Base-by-base conservation (phyloP, 37 sponge, comb jelly and placozoan species). In the Aphrocallistes beatrix region DNA sequence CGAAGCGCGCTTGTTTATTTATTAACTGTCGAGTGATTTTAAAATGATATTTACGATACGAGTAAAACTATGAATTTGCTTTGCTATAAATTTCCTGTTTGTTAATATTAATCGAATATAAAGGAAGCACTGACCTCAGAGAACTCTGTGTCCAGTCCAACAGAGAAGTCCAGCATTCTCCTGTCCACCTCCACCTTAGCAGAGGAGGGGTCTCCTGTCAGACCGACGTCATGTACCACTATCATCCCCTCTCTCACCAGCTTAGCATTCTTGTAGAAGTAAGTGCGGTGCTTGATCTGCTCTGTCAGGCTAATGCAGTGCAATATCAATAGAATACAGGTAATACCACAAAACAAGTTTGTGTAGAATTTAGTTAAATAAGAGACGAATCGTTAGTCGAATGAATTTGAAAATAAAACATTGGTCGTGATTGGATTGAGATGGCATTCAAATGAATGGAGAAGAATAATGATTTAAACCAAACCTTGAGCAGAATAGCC, bases 91-190 rank as follows among this genome's bases (percentile, higher is more conserved):
- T n/a, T n/a, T n/a, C n/a, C n/a, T n/a, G n/a, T n/a, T n/a, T n/a
- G n/a, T n/a, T n/a, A n/a, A n/a, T n/a, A n/a, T n/a, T n/a, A n/a
- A n/a, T n/a, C n/a, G n/a, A n/a, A n/a, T n/a, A n/a, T n/a, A n/a
- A n/a, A n/a, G n/a, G n/a, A 42, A 42, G 25, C n/a, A 25, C 75
- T 60, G 28, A 93, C 88, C 81, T 93, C 94, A 48, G 91, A 90
- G 87, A 93, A 93, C 85, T 93, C 93, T 9, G 93, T 93, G 88
- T 93, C 93, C 38, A 93, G 87, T 0, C 93, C 93, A 84, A 93
- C 91, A 87, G 91, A 93, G 81, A 93, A 93, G 91, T 93, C 93
- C 45, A 93, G 85, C 93, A 93, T 93, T 10, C 93, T 38, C 10
- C 93, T 85, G 37, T 93, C 93, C 81, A 93, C 86, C 87, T 93